phyloP scores from a whole-genome alignment of 2,113 vertebrate species.

The Chloroceryle aenea region DNA sequence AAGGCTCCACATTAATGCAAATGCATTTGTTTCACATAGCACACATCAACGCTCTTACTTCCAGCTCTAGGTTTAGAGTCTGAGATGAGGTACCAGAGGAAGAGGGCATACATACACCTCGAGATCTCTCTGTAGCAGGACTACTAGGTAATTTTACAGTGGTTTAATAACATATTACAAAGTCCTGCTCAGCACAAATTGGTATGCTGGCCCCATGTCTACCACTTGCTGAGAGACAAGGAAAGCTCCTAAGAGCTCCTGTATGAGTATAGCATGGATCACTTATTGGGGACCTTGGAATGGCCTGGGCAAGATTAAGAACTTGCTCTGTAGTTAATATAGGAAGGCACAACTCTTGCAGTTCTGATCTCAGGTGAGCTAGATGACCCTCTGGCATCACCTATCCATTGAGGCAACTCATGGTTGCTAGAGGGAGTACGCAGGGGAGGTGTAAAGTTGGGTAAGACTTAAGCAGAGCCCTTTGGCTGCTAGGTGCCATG shows the following conservation, averaged over 20 bases:
- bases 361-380: not conserved
- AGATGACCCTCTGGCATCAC: not conserved
- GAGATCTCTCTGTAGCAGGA: not conserved
- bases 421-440: not conserved
- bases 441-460: not conserved
- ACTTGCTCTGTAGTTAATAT: not conserved
- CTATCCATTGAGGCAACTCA: not conserved
- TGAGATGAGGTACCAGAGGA: not conserved
- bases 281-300: not conserved
- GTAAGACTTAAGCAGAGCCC: not conserved
- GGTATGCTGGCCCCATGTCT: not conserved
- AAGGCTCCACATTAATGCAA: not conserved
- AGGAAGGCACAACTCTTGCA: not conserved
- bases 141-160: not conserved
- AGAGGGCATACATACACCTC: not conserved
- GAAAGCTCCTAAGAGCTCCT: not conserved
- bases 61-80: not conserved
- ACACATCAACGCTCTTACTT: not conserved
- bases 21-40: not conserved
- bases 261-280: not conserved
- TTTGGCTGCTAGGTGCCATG: not conserved
- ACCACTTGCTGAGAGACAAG: not conserved
- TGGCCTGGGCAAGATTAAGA: not conserved
- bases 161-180: not conserved
- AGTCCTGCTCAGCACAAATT: not conserved